Percentiles rank a stretch among this genome's conserved stretches.
phyloP scores from a whole-genome alignment of 2,888 invertebrate genomes.

The Conops quadrifasciatus region DNA sequence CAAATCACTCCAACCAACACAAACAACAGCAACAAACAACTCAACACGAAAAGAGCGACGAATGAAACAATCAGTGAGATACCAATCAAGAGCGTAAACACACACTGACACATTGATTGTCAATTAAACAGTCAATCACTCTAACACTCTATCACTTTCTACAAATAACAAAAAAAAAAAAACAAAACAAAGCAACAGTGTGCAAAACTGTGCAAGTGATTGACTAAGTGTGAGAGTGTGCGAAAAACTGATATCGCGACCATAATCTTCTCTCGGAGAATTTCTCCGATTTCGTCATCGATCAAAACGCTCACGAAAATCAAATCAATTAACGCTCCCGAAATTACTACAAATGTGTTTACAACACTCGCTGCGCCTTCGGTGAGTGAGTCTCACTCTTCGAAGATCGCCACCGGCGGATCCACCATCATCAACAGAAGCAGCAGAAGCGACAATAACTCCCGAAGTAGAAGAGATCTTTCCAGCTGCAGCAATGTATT shows the following conservation, averaged over 20 bases:
- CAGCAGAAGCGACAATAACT: neutral
- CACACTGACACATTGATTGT: too few species aligned
- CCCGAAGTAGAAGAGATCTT: neutral
- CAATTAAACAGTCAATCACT: too few species aligned
- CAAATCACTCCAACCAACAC: too few species aligned
- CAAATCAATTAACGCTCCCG: constrained; percentile 58
- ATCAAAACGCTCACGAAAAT: constrained; percentile 44
- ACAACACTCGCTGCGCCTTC: neutral
- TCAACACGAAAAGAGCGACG: too few species aligned
- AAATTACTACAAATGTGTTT: constrained; percentile 50
- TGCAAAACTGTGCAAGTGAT: neutral
- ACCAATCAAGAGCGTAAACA: too few species aligned
- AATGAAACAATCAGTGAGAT: too few species aligned
- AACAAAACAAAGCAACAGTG: too few species aligned
- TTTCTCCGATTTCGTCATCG: constrained; percentile 19
- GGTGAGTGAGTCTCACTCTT: constrained; percentile 15
- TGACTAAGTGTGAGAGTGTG: constrained; percentile 15
- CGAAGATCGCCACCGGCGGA: neutral
- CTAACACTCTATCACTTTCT: too few species aligned
- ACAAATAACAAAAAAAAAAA: too few species aligned
- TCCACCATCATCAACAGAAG: neutral
- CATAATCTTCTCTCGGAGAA: too few species aligned
- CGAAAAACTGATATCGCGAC: too few species aligned
- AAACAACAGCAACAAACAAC: too few species aligned
- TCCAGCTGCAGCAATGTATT: constrained; percentile 8